phyloP scores from a whole-genome alignment of 2,113 vertebrate species.

The Stegostoma tigrinum region DNA sequence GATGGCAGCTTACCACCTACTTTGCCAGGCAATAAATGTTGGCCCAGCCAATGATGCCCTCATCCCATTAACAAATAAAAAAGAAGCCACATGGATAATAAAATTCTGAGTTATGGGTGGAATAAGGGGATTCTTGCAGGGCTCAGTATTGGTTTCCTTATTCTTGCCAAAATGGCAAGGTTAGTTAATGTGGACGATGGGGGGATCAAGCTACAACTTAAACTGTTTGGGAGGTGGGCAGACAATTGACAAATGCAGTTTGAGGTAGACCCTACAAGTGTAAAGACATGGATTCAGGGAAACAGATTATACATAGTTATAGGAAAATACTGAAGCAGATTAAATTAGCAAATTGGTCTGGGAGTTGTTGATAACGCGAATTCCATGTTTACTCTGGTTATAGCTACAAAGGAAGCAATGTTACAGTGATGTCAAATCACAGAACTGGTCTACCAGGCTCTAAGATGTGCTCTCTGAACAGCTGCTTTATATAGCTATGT shows the following conservation, averaged over 20 bases:
- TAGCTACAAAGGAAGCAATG: no score
- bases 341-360: neutral
- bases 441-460: no score
- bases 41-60: no score
- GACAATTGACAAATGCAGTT: neutral
- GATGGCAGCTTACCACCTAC: no score
- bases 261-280: neutral
- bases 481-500: no score
- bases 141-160: neutral
- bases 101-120: neutral
- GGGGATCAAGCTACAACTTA: neutral
- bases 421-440: no score
- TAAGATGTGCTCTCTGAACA: no score
- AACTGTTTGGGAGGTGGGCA: neutral
- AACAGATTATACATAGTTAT: neutral
- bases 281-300: neutral
- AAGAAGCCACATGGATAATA: neutral
- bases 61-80: neutral
- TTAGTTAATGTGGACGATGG: neutral
- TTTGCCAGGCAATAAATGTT: no score
- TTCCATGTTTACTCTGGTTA: no score
- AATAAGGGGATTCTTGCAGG: no score
- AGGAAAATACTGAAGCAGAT: neutral
- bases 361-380: neutral
- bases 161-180: neutral